Base-by-base conservation (phyloP, 1,140 invertebrate genomes). In the Aphelinus certus region DNA sequence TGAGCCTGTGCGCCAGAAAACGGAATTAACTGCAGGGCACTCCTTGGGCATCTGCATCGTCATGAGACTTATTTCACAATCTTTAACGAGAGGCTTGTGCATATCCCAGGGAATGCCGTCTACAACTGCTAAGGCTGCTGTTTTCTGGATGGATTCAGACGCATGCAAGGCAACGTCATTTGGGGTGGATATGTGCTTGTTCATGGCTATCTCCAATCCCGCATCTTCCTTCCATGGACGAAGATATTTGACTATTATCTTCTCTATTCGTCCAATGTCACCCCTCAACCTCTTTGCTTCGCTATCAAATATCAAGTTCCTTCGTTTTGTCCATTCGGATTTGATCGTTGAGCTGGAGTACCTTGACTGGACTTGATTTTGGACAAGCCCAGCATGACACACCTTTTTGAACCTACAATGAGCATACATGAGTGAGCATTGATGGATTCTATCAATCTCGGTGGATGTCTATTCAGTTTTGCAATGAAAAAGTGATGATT, bases 1-100 rank as follows among this genome's bases (percentile, higher is more conserved):
- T 1, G 95, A 97, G 85, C 96, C 97, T 1, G 94, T 94, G 64
- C 96, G 89, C 97, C 97, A 98, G 84, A 97, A 99, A 0, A 94
- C 93, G 82, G 91, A 91, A 79, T 96, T 96, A 0, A 95, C 91
- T 63, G 90, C 84, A 60, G 88, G 88, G 1, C 91, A 90, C 75
- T 95, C 91, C 7, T 64, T 69, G 1, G 92, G 86, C 53, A 93
- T 90, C 75, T 90, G 91, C 87, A 96, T 96, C 79, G 93, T 93
- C 64, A 95, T 83, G n/a, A 98, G 89, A 82, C 92, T 87, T 3
- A 99, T 78, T n/a, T 91, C 91, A 83, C 97, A 98, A 75, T 92
- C 90, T 61, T 92, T 90, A 45, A 89, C 89, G 0, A 99, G 85
- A 0, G 97, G 97, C 80, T 91, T 90, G 82, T 98, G 94, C 93